phyloP scores from a whole-genome alignment of 2,888 invertebrate genomes.

The Diarsia brunnea region DNA sequence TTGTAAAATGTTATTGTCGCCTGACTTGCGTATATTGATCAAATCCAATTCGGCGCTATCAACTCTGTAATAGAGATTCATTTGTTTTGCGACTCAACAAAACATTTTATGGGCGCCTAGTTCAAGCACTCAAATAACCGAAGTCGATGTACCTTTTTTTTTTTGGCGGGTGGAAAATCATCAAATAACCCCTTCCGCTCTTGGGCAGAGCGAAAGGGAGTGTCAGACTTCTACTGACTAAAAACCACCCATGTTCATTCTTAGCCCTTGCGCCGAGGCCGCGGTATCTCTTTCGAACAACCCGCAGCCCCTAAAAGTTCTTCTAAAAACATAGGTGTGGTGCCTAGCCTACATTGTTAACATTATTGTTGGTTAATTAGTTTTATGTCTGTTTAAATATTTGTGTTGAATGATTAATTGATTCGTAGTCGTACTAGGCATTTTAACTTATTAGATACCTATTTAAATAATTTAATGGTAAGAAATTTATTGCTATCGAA shows the following conservation, averaged over 20 bases:
- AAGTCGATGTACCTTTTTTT: slow-evolving; percentile 30
- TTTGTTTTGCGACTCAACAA: slow-evolving; percentile 49
- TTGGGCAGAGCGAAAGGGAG: too few relatives aligned
- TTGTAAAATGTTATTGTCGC: slow-evolving; percentile 74
- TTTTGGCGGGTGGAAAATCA: too few relatives aligned
- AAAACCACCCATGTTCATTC: too few relatives aligned
- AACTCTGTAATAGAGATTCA: slow-evolving; percentile 64
- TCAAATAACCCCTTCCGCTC: too few relatives aligned
- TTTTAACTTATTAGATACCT: neutral
- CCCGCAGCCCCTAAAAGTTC: too few relatives aligned
- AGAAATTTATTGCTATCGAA: neutral
- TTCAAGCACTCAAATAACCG: slow-evolving; percentile 33
- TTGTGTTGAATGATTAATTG: slow-evolving; percentile 15
- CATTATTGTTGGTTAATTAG: neutral
- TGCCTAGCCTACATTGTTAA: neutral
- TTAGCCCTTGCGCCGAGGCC: too few relatives aligned
- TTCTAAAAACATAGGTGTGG: slow-evolving; percentile 5
- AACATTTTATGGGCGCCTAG: slow-evolving; percentile 24
- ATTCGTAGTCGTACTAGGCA: neutral
- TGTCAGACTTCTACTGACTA: too few relatives aligned
- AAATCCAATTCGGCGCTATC: slow-evolving; percentile 74
- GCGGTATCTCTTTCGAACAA: too few relatives aligned
- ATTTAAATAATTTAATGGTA: neutral
- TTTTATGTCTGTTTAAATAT: slow-evolving; percentile 25
- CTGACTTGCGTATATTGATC: slow-evolving; percentile 72